Evolutionary conservation across 1,140 invertebrate genomes (phyloP).

Genomic region (Zaprionus davidi): DNA sequence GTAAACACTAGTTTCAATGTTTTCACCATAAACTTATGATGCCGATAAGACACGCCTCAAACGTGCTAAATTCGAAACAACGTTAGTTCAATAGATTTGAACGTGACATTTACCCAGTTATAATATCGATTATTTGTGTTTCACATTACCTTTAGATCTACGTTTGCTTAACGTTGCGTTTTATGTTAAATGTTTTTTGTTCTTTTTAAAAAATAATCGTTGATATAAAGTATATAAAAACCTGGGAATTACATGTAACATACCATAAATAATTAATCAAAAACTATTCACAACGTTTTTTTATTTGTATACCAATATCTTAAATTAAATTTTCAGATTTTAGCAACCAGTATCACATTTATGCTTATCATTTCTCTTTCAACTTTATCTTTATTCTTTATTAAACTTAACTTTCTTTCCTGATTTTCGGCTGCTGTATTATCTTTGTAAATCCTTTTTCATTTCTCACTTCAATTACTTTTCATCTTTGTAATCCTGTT

Average conservation of each 20-base stretch:
- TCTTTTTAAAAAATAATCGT: background rate
- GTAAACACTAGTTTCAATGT: slow-evolving; percentile 19
- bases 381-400: background rate
- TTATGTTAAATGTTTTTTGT: background rate
- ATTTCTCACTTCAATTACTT: background rate
- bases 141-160: background rate
- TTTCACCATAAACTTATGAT: background rate
- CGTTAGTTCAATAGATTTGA: slow-evolving; percentile 9
- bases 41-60: slow-evolving; percentile 12
- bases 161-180: background rate
- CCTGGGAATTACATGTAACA: too few relatives aligned
- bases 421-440: slow-evolving; percentile 10
- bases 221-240: background rate
- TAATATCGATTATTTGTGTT: background rate
- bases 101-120: slow-evolving; percentile 15
- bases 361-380: too few relatives aligned
- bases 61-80: slow-evolving; percentile 19
- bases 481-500: slow-evolving; percentile 10
- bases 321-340: too few relatives aligned
- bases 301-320: too few relatives aligned
- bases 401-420: background rate
- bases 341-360: too few relatives aligned
- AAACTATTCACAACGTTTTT: too few relatives aligned
- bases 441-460: slow-evolving; percentile 20
- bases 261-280: too few relatives aligned